Conservation (phyloP, 2,888 invertebrate species). For the Malthinus flaveolus region DNA sequence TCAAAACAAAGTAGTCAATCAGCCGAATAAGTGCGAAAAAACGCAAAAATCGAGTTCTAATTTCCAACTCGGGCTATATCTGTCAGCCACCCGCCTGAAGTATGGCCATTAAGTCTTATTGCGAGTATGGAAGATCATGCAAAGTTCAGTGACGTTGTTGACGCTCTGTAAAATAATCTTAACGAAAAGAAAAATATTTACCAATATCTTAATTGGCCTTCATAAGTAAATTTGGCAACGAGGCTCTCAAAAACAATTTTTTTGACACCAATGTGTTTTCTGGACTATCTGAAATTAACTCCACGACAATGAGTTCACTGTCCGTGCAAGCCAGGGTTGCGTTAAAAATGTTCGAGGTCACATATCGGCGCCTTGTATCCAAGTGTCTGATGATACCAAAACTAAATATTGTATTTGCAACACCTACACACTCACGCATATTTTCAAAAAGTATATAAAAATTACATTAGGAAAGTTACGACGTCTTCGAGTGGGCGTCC, state of each 20-base stretch:
- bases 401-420: conserved; percentile 19
- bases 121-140: conserved; percentile 12
- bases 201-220: conserved; percentile 4
- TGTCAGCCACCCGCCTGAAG: conserved; percentile 27
- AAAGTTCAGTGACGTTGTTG: conserved; percentile 19
- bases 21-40: conserved; percentile 12
- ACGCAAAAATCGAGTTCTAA: conserved; percentile 22
- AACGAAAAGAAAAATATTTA: conserved; percentile 12
- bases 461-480: too few relatives aligned
- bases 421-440: conserved; percentile 14
- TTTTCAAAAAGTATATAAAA: too few relatives aligned
- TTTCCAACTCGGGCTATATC: conserved; percentile 22
- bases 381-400: conserved; percentile 27
- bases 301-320: conserved; percentile 25
- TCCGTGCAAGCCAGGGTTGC: conserved; percentile 26
- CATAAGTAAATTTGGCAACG: conserved; percentile 4
- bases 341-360: conserved; percentile 32
- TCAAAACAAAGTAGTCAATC: conserved; percentile 8
- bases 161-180: conserved; percentile 8
- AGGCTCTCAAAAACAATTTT: conserved; percentile 2
- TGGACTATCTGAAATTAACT: conserved; percentile 13
- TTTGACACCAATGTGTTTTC: conserved; percentile 5
- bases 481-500: too few relatives aligned
- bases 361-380: conserved; percentile 27
- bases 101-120: conserved; percentile 22